Percentiles rank a stretch among this genome's conserved stretches.
Conservation (phyloP, 2,797 vertebrate species). For the Nothura maculosa region DNA sequence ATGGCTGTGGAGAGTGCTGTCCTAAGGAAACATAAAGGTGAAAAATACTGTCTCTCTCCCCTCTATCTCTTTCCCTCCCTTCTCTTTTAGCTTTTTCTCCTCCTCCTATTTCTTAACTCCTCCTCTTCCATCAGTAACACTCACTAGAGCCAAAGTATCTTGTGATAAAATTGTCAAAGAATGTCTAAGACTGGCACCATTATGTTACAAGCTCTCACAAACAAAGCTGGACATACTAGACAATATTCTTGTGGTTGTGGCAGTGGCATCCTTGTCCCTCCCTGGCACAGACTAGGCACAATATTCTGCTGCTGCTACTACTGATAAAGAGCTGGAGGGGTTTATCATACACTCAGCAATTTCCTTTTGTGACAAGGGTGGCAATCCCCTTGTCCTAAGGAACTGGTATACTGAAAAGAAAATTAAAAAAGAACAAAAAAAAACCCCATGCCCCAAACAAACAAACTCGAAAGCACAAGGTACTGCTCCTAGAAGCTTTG, state of each 20-base stretch:
- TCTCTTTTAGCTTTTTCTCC: not conserved
- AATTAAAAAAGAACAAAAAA: too few relatives aligned
- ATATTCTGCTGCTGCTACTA: not conserved
- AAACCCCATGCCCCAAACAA: too few relatives aligned
- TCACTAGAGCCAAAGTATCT: not conserved
- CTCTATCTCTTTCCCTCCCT: too few relatives aligned
- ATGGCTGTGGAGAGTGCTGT: fast-evolving
- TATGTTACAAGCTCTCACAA: not conserved
- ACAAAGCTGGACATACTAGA: not conserved
- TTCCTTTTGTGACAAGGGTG: not conserved
- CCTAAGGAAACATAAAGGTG: not conserved
- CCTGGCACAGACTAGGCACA: not conserved
- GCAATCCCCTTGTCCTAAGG: not conserved
- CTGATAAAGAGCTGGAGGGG: not conserved
- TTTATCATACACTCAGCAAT: fast-evolving
- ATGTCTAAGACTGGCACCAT: not conserved
- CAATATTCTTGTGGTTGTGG: not conserved
- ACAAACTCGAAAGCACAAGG: too few relatives aligned
- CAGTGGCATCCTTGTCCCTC: not conserved
- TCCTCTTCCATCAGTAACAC: not conserved
- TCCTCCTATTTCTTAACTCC: not conserved
- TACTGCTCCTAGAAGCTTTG: not conserved
- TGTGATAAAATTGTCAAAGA: not conserved
- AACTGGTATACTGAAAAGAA: not conserved
- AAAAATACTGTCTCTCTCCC: not conserved